Base-by-base conservation (phyloP, 2,888 invertebrate genomes). In the Tortricodes alternella region DNA sequence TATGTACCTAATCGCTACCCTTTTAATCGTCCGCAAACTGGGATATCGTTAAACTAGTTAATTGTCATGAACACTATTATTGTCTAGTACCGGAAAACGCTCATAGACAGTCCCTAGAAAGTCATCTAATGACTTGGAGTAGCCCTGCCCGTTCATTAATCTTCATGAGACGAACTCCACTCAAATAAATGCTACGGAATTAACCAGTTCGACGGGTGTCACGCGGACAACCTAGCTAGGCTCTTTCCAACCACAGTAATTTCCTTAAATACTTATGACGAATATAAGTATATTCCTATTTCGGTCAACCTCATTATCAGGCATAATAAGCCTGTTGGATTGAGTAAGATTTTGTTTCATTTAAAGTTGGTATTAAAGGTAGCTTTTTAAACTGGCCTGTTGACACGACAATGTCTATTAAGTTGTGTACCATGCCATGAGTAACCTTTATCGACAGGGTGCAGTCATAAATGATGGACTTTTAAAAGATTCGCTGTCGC, bases 161-260 rank as follows among this genome's bases (percentile, higher is more conserved):
- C 72, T 72, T 73, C 73, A 74, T 75, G 72, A 72, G 60, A 64
- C 64, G 70, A 68, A 68, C 62, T 66, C 64, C 59, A 68, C 67
- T 70, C 70, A 70, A 69, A 64, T 67, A 74, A 80, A 80, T 70
- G 62, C 57, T 58, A 68, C 64, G 69, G 71, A 80, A 15, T 80
- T 83, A 84, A 74, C 81, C 75, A 74, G 83, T 78, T 69, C 53
- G 43, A 74, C 76, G 67, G 70, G 73, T 74, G 71, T 71, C 71
- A 34, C 50, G 52, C 13, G 46, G 65, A 60, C 58, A 74, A 78
- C 76, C 61, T 67, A 63, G 73, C 61, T 67, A 63, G 73, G 80
- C 71, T 61, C 48, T 51, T 58, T 58, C 61, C 63, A 55, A 64
- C 59, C 62, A 62, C 65, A 62, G 63, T 65, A 61, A 67, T 66